Conservation (phyloP, 2,888 invertebrate species). For the Euplexia lucipara region DNA sequence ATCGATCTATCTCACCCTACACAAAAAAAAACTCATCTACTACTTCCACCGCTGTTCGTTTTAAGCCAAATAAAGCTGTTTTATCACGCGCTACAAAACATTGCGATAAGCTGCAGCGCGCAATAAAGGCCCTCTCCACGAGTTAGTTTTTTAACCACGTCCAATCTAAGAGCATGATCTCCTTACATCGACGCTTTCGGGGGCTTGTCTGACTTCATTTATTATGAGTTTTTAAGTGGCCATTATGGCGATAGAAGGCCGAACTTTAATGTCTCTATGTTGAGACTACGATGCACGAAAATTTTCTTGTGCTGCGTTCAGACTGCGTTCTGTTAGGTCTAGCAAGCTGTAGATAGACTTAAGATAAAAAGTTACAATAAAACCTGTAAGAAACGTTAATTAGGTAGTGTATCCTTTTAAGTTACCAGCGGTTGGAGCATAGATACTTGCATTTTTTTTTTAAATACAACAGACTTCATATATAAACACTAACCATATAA, state of each 20-base stretch:
- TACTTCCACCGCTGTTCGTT: slow-evolving; percentile 8
- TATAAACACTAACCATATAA: too few species aligned
- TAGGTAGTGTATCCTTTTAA: too few species aligned
- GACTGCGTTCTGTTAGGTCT: slow-evolving; percentile 23
- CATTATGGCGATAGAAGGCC: slow-evolving; percentile 81
- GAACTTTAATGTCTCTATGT: slow-evolving; percentile 83
- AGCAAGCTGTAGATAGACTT: neutral
- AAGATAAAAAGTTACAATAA: rapidly evolving
- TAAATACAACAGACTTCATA: neutral
- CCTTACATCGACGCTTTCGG: slow-evolving; percentile 69
- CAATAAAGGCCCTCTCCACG: slow-evolving; percentile 59
- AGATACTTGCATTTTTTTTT: neutral
- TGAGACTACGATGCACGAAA: slow-evolving; percentile 66
- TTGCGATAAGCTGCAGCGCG: slow-evolving; percentile 61
- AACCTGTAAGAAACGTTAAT: neutral
- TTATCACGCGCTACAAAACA: slow-evolving; percentile 61
- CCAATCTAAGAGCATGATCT: slow-evolving; percentile 70
- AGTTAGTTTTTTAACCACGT: slow-evolving; percentile 60
- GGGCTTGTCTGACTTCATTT: slow-evolving; percentile 79
- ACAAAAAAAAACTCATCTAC: slow-evolving; percentile 1
- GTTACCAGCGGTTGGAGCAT: too few species aligned
- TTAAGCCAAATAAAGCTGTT: slow-evolving; percentile 51
- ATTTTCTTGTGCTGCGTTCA: slow-evolving; percentile 72
- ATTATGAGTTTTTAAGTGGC: slow-evolving; percentile 88
- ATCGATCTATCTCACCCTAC: neutral